phyloP scores from a whole-genome alignment of 2,888 invertebrate genomes.

The Trichacis sp. region DNA sequence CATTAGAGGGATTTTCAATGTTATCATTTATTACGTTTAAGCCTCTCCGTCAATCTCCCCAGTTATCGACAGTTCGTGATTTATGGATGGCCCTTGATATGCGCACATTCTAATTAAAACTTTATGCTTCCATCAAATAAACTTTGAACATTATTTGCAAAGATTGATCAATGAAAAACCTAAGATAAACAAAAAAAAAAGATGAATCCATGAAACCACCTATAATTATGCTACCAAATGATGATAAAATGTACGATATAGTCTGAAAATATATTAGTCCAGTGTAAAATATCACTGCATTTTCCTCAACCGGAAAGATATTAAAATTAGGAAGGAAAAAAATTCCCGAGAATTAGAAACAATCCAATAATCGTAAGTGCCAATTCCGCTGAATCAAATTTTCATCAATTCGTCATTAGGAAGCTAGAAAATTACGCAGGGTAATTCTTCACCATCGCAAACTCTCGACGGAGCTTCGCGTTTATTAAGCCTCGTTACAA shows the following conservation, averaged over 20 bases:
- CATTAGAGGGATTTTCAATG: background rate
- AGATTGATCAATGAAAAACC: too few relatives aligned
- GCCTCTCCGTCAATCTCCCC: constrained; percentile 19
- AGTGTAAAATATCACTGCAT: too few relatives aligned
- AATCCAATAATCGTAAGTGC: background rate
- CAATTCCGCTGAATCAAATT: background rate
- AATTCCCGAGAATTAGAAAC: background rate
- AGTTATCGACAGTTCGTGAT: constrained; percentile 33
- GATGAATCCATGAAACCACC: too few relatives aligned
- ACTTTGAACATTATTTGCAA: too few relatives aligned
- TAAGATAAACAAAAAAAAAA: too few relatives aligned
- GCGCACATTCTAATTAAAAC: constrained; percentile 31
- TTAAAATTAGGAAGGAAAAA: too few relatives aligned
- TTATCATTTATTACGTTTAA: constrained; percentile 23
- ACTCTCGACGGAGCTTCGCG: background rate
- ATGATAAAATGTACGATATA: too few relatives aligned
- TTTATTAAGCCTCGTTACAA: constrained; percentile 27
- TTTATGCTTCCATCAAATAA: constrained; percentile 28
- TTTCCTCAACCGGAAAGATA: too few relatives aligned
- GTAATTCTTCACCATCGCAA: constrained; percentile 3
- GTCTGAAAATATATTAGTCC: too few relatives aligned
- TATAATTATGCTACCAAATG: too few relatives aligned
- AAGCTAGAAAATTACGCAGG: constrained; percentile 11
- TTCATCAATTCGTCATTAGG: constrained; percentile 16
- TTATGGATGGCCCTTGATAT: constrained; percentile 23